Evolutionary conservation across 2,888 invertebrate species (phyloP), one percentile per base, ranked within the genome.

Genomic region (Rhodophaea formosa): DNA sequence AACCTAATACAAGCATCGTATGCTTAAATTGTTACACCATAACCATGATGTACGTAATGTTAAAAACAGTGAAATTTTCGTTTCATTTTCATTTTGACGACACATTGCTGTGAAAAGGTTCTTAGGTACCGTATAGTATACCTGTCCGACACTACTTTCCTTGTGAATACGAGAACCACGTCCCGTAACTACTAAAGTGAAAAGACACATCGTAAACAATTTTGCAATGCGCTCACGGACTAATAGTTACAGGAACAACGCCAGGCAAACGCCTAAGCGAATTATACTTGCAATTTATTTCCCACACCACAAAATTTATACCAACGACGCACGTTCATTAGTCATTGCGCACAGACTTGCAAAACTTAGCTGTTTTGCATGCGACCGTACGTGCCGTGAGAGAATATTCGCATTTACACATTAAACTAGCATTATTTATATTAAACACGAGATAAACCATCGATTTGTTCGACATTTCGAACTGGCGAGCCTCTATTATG

Each of bases 401-500:
- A 62, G 67, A 62, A 59, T 69, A 69, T 64, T 69, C 66, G 64
- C 64, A 57, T 62, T 63, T 53, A 59, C 51, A 53, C 63, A 57
- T 66, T 68, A 61, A 58, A 63, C 52, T 57, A 62, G 59, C 63
- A 65, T 72, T 71, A 72, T 71, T 74, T 70, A 66, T 70, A 64
- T 68, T 69, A 67, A 67, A 67, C 68, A 72, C 72, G 71, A 71
- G 70, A 74, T 74, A 68, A 64, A 59, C 59, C 53, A 59, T 67
- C 60, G 60, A 66, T 68, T 67, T 67, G 71, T 75, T 73, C 70
- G 72, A 73, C 70, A 72, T 75, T 75, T 67, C 54, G 53, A 62
- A 71, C 75, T 74, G 74, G 74, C 57, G 65, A 61, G 57, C 69
- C 60, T 63, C 68, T 62, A 66, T 70, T 69, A 69, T 65, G 60